Base-by-base conservation (phyloP, 2,888 invertebrate species). In the Stenodema calcarata region DNA sequence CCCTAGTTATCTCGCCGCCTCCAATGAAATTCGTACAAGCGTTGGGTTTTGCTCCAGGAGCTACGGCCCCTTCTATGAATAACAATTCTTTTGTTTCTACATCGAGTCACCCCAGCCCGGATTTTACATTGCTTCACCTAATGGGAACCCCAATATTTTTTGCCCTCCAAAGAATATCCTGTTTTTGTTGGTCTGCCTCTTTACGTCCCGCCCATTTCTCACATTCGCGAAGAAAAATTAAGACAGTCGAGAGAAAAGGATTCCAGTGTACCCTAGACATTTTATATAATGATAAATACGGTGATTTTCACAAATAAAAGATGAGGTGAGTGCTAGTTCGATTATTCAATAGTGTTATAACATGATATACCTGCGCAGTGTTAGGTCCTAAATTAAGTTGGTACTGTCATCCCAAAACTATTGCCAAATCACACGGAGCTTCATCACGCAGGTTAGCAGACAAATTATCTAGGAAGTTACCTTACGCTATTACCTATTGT, bases 61-160 rank as follows among this genome's bases (percentile, higher is more conserved):
- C 41, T 41, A 44, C 18, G n/a, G 11, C 18, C 78, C 23, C 44
- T 73, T 47, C 73, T 44, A 84, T 84, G 84, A 84, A 84, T 84
- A 84, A 84, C 84, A 84, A 84, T 84, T 44, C 84, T 84, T 84
- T 84, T 84, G 84, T 84, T 47, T 73, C 84, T 28, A 47, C 73
- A 73, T 84, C 84, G 73, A 84, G 70, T 69, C 82, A 30, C 35
- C 62, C 70, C 41, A 23, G 41, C 50, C 70, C 41, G 82, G 82
- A 82, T 82, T 82, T 82, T 62, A 69, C 82, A 28, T 35, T 30
- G 80, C 82, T 47, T 80, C 41, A 82, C 62, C 82, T 69, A 82
- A 82, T 82, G 82, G 82, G 82, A 69, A 18, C 82, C 62, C 35
- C 82, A 69, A 82, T 82, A 82, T 82, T 82, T 82, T 82, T 82